phyloP scores from a whole-genome alignment of 2,888 invertebrate species.

The Iselma pallidipennis region DNA sequence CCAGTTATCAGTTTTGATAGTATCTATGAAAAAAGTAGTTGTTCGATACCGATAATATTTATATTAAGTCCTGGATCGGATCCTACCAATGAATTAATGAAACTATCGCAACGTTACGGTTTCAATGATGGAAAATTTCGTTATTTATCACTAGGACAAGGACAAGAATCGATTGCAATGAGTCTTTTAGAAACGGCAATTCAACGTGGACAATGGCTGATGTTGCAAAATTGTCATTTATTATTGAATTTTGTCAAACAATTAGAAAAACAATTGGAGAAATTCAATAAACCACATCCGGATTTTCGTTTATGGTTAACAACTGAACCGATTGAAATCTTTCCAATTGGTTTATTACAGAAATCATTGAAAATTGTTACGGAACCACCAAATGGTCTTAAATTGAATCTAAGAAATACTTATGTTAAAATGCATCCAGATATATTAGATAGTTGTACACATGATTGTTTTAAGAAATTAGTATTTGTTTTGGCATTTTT shows the following conservation, averaged over 20 bases:
- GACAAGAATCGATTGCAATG: slow-evolving; percentile 85
- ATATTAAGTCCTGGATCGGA: slow-evolving; percentile 94
- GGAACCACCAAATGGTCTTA: slow-evolving; percentile 89
- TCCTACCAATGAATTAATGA: slow-evolving; percentile 84
- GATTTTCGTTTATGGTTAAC: slow-evolving; percentile 93
- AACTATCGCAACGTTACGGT: slow-evolving; percentile 71
- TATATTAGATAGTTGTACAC: slow-evolving; percentile 72
- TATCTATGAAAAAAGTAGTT: slow-evolving; percentile 83
- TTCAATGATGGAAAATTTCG: slow-evolving; percentile 79
- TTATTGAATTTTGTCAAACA: slow-evolving; percentile 77
- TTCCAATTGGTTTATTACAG: slow-evolving; percentile 85
- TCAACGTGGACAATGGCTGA: slow-evolving; percentile 86
- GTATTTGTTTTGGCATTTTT: slow-evolving; percentile 90
- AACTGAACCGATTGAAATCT: slow-evolving; percentile 83
- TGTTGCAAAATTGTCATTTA: slow-evolving; percentile 92
- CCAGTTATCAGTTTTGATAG: slow-evolving; percentile 82
- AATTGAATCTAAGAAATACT: slow-evolving; percentile 85
- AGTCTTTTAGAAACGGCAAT: slow-evolving; percentile 69
- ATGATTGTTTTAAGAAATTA: slow-evolving; percentile 77
- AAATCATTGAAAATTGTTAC: slow-evolving; percentile 73
- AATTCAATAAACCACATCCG: slow-evolving; percentile 79
- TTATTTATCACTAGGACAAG: slow-evolving; percentile 90
- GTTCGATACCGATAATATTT: slow-evolving; percentile 86
- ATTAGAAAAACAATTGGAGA: slow-evolving; percentile 82
- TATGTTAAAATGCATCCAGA: slow-evolving; percentile 83